A percentile compares a stretch with the other conserved stretches of the same genome.
Evolutionary conservation across 2,113 vertebrate species (phyloP).

Genomic region (Tragulus kanchil): DNA sequence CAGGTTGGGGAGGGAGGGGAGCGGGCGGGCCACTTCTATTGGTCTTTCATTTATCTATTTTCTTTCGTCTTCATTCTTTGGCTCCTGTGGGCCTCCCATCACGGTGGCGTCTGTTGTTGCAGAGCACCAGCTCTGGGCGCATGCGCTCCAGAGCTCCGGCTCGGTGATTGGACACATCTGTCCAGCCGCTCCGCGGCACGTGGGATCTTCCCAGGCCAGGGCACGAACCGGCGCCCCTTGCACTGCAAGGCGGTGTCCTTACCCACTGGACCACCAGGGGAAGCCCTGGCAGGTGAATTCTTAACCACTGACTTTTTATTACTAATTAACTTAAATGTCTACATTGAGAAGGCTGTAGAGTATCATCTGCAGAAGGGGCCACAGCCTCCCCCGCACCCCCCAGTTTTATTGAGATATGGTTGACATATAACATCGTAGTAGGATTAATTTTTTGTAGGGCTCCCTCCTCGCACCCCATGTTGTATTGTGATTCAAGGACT

Average conservation of each 20-base stretch:
- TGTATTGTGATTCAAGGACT: constrained; percentile 1
- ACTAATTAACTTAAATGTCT: neutral
- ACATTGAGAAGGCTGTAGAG: neutral
- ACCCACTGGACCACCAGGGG: too few relatives aligned
- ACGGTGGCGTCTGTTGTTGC: too few relatives aligned
- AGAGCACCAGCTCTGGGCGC: too few relatives aligned
- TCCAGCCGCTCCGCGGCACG: too few relatives aligned
- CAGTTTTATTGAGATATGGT: neutral
- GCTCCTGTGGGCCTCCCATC: too few relatives aligned
- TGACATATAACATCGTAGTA: neutral
- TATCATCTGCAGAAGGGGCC: neutral
- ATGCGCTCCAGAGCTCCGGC: too few relatives aligned
- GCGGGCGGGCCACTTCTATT: too few relatives aligned
- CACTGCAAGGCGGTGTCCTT: neutral
- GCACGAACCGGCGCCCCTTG: neutral
- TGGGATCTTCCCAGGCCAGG: too few relatives aligned
- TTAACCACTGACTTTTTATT: neutral
- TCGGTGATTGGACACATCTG: too few relatives aligned
- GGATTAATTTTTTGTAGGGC: neutral
- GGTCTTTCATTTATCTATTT: too few relatives aligned
- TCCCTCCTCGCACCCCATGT: fast-evolving
- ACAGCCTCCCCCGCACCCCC: neutral
- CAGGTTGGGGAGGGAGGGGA: too few relatives aligned
- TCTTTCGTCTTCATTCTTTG: too few relatives aligned
- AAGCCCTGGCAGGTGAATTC: neutral